phyloP scores from a whole-genome alignment of 92 coral and sea anemone species.

The Pocillopora grandis region DNA sequence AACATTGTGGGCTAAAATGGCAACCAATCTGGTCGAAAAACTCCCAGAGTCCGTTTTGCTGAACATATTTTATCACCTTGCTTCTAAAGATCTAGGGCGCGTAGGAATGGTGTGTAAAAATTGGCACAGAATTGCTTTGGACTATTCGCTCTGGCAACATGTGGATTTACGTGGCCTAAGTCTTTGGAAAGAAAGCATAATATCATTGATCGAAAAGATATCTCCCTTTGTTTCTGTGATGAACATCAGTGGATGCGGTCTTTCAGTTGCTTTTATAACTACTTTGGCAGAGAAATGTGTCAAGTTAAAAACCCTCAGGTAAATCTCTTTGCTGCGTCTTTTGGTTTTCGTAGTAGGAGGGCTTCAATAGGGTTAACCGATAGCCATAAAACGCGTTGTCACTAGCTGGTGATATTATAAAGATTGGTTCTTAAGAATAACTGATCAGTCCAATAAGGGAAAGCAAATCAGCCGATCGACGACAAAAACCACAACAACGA shows the following conservation, averaged over 20 bases:
- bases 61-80: conserved; percentile 47
- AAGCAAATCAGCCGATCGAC: no score
- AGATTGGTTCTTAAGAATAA: no score
- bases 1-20: background rate
- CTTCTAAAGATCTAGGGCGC: conserved; percentile 40
- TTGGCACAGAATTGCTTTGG: conserved; percentile 69
- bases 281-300: conserved; percentile 53
- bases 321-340: background rate
- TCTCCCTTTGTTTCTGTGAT: conserved; percentile 40
- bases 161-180: conserved; percentile 62
- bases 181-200: conserved; percentile 26
- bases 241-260: conserved; percentile 56
- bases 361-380: no score
- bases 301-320: conserved; percentile 64
- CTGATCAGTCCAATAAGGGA: no score
- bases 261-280: conserved; percentile 34
- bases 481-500: no score
- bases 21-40: conserved; percentile 28
- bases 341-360: background rate
- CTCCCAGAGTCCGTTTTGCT: conserved; percentile 73
- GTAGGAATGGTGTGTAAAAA: conserved; percentile 57
- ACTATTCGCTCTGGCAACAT: conserved; percentile 63
- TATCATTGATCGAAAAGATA: conserved; percentile 55
- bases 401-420: no score
- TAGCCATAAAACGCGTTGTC: no score